A percentile compares a stretch with the other conserved stretches of the same genome.
These are phyloP conservation scores for Oscheius myriophilus DNA, from an alignment of 2,888 invertebrate species.

Conservation along the genomic window DNA sequence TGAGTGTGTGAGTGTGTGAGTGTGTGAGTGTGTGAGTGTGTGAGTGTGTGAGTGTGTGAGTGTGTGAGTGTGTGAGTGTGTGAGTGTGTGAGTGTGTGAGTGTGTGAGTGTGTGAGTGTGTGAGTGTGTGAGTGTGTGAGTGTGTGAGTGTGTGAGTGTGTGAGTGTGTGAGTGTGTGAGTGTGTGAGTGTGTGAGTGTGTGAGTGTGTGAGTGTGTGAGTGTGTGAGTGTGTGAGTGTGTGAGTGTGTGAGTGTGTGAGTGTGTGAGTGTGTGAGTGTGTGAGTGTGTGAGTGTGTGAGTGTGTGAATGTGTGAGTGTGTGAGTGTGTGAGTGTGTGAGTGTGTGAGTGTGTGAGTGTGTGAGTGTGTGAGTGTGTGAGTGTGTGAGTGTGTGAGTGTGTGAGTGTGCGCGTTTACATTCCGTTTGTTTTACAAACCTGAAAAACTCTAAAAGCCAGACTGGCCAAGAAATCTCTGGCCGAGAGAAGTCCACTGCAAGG, in stretches of 20 bases:
- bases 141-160: background rate
- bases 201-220: background rate
- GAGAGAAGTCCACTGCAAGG: slow-evolving; percentile 97
- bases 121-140: background rate
- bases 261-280: background rate
- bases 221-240: background rate
- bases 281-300: background rate
- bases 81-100: background rate
- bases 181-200: background rate
- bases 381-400: background rate
- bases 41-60: background rate
- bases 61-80: background rate
- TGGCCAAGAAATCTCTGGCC: slow-evolving; percentile 96
- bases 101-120: background rate
- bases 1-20: background rate
- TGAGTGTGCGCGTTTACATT: too few species aligned
- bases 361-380: background rate
- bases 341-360: background rate
- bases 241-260: background rate
- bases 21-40: background rate
- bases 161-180: background rate
- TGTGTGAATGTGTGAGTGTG: background rate
- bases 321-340: background rate
- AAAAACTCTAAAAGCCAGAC: slow-evolving; percentile 76
- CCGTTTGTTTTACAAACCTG: too few species aligned